Conservation (phyloP, 2,113 vertebrate genomes). For the Microtus pennsylvanicus region DNA sequence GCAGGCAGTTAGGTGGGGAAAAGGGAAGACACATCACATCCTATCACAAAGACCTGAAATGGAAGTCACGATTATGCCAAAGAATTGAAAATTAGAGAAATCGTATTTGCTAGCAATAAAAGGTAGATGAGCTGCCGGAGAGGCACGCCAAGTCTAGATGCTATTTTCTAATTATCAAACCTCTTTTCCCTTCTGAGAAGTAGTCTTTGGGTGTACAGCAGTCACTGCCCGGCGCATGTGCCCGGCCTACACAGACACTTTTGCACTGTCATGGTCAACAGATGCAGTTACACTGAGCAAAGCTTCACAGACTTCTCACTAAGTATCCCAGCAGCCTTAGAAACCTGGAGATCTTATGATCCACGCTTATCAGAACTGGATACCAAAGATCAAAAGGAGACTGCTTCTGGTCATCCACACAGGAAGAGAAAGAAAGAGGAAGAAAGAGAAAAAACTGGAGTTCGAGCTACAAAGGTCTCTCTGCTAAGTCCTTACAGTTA, state of each 20-base stretch:
- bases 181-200: background rate
- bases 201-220: background rate
- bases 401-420: background rate
- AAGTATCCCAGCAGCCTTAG: background rate
- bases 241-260: background rate
- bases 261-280: background rate
- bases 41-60: background rate
- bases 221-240: too few species aligned
- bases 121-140: background rate
- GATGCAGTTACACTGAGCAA: background rate
- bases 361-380: background rate
- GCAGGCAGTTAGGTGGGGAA: background rate
- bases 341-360: background rate
- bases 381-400: background rate
- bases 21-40: background rate
- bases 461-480: background rate
- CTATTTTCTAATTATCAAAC: conserved; percentile 11
- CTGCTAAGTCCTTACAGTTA: background rate
- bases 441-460: background rate
- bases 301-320: background rate
- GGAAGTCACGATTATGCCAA: background rate
- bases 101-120: background rate
- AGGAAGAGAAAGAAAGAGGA: background rate
- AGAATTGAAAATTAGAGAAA: background rate
- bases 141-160: background rate